Conservation (phyloP, 2,113 vertebrate genomes). For the Ptychochromis oligacanthus region DNA sequence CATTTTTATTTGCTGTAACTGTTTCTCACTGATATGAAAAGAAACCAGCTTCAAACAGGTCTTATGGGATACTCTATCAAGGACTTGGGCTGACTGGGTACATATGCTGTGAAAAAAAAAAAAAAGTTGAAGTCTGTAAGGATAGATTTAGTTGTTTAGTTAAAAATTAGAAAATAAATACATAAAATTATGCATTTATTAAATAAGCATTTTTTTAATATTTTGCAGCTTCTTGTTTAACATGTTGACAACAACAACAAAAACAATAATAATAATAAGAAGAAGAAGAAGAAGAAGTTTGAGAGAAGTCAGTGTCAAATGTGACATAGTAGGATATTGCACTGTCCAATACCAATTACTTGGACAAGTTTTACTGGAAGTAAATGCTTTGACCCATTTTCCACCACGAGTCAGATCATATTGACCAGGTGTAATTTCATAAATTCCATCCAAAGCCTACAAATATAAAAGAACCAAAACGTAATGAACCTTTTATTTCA, state of each 20-base stretch:
- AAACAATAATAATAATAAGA: not conserved
- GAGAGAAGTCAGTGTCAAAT: not conserved
- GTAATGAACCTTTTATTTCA: not conserved
- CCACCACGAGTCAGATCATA: not conserved
- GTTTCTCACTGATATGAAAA: slow-evolving; percentile 49
- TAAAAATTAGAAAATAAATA: slow-evolving; percentile 7
- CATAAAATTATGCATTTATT: not conserved
- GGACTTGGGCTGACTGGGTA: slow-evolving; percentile 19
- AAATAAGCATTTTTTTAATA: not conserved
- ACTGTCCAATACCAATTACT: not conserved
- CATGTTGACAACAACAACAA: not conserved
- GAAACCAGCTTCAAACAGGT: slow-evolving; percentile 28
- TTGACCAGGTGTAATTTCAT: not conserved
- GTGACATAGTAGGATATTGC: no score
- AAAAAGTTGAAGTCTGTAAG: slow-evolving; percentile 2
- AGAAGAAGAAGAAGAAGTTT: not conserved
- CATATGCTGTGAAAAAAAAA: slow-evolving; percentile 7
- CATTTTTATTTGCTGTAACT: slow-evolving; percentile 61
- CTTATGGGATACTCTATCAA: slow-evolving; percentile 47
- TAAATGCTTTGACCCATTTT: not conserved
- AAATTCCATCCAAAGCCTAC: not conserved
- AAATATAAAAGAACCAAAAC: not conserved
- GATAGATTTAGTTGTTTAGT: slow-evolving; percentile 9
- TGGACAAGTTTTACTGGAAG: not conserved
- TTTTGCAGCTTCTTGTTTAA: not conserved